These are phyloP conservation scores for Zaprionus inermis DNA, from an alignment of 1,140 invertebrate genomes.

Conservation along the genomic window DNA sequence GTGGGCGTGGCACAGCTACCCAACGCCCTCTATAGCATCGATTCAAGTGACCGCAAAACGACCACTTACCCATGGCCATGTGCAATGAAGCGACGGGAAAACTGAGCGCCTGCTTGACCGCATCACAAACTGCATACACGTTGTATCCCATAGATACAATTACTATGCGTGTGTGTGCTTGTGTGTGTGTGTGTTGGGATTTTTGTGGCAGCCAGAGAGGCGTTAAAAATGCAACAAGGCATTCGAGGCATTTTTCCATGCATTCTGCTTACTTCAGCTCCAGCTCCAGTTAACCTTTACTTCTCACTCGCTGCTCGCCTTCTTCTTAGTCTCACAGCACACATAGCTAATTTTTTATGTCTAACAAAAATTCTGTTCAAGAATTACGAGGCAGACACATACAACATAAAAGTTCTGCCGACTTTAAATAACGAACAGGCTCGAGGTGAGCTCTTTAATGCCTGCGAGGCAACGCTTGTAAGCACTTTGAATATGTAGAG, in stretches of 20 bases:
- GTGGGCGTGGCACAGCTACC: slow-evolving; percentile 18
- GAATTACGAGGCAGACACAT: slow-evolving; percentile 48
- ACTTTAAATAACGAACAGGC: slow-evolving; percentile 8
- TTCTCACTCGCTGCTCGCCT: slow-evolving; percentile 36
- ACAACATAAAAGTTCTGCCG: slow-evolving; percentile 34
- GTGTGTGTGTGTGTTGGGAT: slow-evolving; percentile 13
- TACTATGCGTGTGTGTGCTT: slow-evolving; percentile 11
- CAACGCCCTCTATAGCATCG: slow-evolving; percentile 34
- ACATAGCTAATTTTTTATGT: slow-evolving; percentile 71
- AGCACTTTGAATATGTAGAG: neutral
- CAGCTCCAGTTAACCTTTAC: slow-evolving; percentile 1
- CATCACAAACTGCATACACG: slow-evolving; percentile 43
- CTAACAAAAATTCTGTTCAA: slow-evolving; percentile 52
- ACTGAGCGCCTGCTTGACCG: slow-evolving; percentile 27
- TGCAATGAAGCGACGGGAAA: neutral
- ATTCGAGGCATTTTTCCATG: slow-evolving; percentile 33
- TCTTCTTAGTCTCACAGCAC: slow-evolving; percentile 42
- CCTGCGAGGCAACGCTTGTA: neutral
- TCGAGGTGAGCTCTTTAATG: slow-evolving; percentile 8
- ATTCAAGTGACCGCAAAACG: slow-evolving; percentile 61
- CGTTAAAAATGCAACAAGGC: slow-evolving; percentile 60
- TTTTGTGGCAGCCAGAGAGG: slow-evolving; percentile 28
- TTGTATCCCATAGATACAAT: slow-evolving; percentile 26
- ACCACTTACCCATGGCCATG: slow-evolving; percentile 24
- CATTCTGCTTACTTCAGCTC: slow-evolving; percentile 32